Conservation (phyloP, 2,888 invertebrate species). For the Notodonta dromedarius region DNA sequence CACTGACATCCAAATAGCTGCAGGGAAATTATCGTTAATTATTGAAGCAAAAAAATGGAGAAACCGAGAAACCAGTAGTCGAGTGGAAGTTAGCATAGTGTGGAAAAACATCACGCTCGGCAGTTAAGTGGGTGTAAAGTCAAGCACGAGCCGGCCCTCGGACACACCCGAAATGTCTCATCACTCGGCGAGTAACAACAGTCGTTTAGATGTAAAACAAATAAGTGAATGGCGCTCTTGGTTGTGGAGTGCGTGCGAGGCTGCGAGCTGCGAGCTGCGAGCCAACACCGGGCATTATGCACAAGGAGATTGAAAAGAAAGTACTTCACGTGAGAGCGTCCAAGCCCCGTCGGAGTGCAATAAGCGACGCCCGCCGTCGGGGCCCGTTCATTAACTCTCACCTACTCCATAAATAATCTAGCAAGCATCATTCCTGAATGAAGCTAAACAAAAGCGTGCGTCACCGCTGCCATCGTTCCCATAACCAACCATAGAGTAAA, state of each 20-base stretch:
- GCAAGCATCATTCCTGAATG: slow-evolving; percentile 50
- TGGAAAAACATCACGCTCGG: slow-evolving; percentile 58
- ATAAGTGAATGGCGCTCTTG: slow-evolving; percentile 73
- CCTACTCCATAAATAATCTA: slow-evolving; percentile 69
- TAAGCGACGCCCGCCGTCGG: slow-evolving; percentile 75
- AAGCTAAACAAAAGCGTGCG: slow-evolving; percentile 52
- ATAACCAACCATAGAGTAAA: slow-evolving; percentile 53
- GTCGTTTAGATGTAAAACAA: slow-evolving; percentile 77
- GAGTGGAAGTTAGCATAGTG: slow-evolving; percentile 32
- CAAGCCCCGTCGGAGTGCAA: slow-evolving; percentile 74
- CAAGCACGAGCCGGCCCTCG: slow-evolving; percentile 58
- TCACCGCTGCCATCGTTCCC: slow-evolving; percentile 55
- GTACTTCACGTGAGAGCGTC: slow-evolving; percentile 78
- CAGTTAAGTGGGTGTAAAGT: slow-evolving; percentile 68
- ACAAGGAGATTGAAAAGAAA: slow-evolving; percentile 81
- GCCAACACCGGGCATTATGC: slow-evolving; percentile 77
- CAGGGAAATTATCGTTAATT: slow-evolving; percentile 7
- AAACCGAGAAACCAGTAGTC: slow-evolving; percentile 33
- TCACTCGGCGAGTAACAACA: slow-evolving; percentile 62
- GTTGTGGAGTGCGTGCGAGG: slow-evolving; percentile 62
- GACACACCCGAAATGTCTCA: slow-evolving; percentile 72
- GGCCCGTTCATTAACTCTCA: slow-evolving; percentile 77
- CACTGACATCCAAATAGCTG: not conserved
- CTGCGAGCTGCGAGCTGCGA: slow-evolving; percentile 59
- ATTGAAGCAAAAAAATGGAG: slow-evolving; percentile 15